A percentile compares a stretch with the other conserved stretches of the same genome.
phyloP scores from a whole-genome alignment of 2,797 vertebrate genomes.

The Linurgus olivaceus region DNA sequence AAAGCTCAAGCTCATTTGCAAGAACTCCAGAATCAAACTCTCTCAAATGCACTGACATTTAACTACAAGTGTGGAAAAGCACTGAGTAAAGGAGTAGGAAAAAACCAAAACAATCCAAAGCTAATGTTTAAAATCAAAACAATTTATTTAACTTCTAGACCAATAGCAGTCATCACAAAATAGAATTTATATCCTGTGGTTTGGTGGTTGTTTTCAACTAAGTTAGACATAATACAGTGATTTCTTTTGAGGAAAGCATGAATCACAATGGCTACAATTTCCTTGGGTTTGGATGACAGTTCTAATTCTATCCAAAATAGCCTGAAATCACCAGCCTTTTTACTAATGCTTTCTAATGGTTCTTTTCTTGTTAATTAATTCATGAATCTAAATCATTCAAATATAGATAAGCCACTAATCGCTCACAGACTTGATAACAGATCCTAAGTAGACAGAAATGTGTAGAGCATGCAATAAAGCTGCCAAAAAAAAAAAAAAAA shows the following conservation, averaged over 20 bases:
- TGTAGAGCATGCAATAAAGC: neutral
- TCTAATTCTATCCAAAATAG: neutral
- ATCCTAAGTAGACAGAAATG: conserved; percentile 25
- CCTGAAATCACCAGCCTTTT: conserved; percentile 6
- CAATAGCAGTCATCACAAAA: neutral
- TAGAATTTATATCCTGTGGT: neutral
- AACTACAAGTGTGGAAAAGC: neutral
- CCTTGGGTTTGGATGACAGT: neutral
- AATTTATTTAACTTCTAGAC: neutral
- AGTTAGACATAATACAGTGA: neutral
- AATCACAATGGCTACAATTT: neutral
- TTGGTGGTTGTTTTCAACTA: neutral
- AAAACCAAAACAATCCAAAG: neutral
- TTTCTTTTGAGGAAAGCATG: neutral
- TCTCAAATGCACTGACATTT: neutral
- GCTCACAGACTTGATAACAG: neutral
- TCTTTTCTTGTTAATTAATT: conserved; percentile 44
- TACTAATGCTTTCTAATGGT: conserved; percentile 19
- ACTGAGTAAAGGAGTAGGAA: neutral
- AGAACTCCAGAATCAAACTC: neutral
- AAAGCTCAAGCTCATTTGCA: neutral
- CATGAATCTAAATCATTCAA: conserved; percentile 37
- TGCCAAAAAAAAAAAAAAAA: conserved; percentile 12
- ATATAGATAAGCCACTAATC: conserved; percentile 37
- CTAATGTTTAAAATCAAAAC: neutral